Evolutionary conservation across 2,797 vertebrate species (phyloP), one percentile per base, ranked within the genome.

Genomic region (Coccyzus lansbergi): DNA sequence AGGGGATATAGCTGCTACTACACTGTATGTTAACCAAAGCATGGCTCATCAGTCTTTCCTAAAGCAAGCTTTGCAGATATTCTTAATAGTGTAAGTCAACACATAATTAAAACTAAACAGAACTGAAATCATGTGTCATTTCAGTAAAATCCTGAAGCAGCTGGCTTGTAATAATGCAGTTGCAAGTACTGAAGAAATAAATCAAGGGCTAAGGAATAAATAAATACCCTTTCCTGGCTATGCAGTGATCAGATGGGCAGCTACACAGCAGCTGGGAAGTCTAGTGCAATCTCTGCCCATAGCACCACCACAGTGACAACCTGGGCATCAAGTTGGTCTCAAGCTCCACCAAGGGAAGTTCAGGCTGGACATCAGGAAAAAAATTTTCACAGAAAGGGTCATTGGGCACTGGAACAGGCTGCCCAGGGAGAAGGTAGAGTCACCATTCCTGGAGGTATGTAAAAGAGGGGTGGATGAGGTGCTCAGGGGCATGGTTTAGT

Each of bases 1-100:
- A 1, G 33, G 28, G 13, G 12, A 16, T 0, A 4, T 1, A 52
- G 28, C 13, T 68, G 31, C 55, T 29, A 2, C 36, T 40, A 6
- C 44, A 46, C 26, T 53, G 22, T 22, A 10, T 5, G 6, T 24
- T 25, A 91, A 40, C 5, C 38, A 69, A 46, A 83, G 16, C 17
- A 6, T 5, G 74, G 56, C 10, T 63, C 38, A 34, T 34, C 12
- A 1, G 33, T 40, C 40, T 75, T 55, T 56, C 33, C 49, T 70
- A 51, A 86, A 77, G 15, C 9, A 64, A 67, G 20, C 20, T 44
- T 52, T 44, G 9, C 13, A 70, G 21, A 48, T 49, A 78, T 8
- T 28, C 19, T 55, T 34, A 33, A 28, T 1, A 56, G 49, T 63
- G 68, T 52, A 88, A 72, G 21, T 22, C 34, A 69, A 42, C 22